These are phyloP conservation scores for Liposcelis brunnea DNA, from an alignment of 2,888 invertebrate species.

Conservation along the genomic window DNA sequence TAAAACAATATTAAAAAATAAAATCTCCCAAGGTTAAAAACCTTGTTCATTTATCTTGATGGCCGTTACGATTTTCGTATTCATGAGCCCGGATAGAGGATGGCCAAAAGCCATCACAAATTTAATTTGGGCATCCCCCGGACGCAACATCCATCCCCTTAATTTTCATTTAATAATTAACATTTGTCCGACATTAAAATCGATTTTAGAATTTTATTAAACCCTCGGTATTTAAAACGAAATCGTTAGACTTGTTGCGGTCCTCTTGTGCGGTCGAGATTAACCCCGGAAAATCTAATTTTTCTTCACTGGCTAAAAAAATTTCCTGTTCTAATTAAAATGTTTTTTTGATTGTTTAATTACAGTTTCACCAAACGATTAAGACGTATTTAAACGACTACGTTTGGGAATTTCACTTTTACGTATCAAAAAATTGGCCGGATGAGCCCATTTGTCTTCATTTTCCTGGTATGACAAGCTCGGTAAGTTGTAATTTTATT, in stretches of 20 bases:
- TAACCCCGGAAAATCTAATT: not conserved
- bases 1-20: too few relatives aligned
- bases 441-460: slow-evolving; percentile 68
- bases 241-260: not conserved
- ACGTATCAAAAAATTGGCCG: slow-evolving; percentile 77
- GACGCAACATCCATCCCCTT: too few relatives aligned
- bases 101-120: too few relatives aligned
- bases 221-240: not conserved
- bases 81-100: too few relatives aligned
- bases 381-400: slow-evolving; percentile 74
- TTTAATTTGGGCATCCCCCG: too few relatives aligned
- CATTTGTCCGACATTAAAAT: not conserved
- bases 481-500: slow-evolving; percentile 48
- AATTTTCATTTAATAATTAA: not conserved
- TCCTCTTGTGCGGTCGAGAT: slow-evolving; percentile 1
- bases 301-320: too few relatives aligned
- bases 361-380: slow-evolving; percentile 78
- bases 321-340: not conserved
- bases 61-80: too few relatives aligned
- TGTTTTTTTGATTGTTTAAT: slow-evolving; percentile 20
- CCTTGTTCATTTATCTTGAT: too few relatives aligned
- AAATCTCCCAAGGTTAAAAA: too few relatives aligned
- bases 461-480: slow-evolving; percentile 75
- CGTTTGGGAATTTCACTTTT: slow-evolving; percentile 82
- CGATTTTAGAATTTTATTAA: not conserved